These are phyloP conservation scores for Rhegmatorhina hoffmannsi DNA, from an alignment of 2,113 vertebrate genomes.

Conservation along the genomic window DNA sequence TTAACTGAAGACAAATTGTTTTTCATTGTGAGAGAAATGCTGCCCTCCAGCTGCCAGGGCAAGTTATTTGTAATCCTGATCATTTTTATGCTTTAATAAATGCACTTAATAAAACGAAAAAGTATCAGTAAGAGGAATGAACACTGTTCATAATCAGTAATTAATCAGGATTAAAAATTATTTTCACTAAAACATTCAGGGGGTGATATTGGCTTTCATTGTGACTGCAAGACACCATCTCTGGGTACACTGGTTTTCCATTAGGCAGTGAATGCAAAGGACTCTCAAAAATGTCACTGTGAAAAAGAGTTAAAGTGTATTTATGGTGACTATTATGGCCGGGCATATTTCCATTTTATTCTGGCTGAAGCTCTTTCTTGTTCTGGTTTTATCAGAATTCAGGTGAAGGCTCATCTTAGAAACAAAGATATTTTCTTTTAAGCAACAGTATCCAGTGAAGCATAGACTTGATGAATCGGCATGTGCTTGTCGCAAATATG, in stretches of 20 bases:
- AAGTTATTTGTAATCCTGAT: constrained; percentile 47
- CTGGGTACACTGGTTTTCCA: neutral
- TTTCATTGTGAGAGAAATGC: constrained; percentile 41
- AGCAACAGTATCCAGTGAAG: neutral
- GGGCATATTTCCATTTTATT: neutral
- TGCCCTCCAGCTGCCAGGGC: constrained; percentile 61
- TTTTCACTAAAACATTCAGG: neutral
- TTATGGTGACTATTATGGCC: neutral
- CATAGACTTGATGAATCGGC: neutral
- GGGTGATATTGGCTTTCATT: neutral
- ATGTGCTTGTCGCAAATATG: neutral
- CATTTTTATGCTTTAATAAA: neutral
- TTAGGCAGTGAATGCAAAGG: neutral
- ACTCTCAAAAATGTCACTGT: neutral
- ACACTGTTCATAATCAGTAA: neutral
- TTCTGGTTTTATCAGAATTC: neutral
- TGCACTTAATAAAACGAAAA: neutral
- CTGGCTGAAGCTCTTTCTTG: neutral
- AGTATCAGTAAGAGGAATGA: neutral
- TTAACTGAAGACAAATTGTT: neutral
- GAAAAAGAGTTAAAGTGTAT: neutral
- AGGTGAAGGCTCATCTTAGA: neutral
- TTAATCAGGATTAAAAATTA: neutral
- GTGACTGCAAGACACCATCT: neutral
- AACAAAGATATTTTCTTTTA: neutral